Evolutionary conservation across 2,797 vertebrate species (phyloP).

Genomic region (Chelidonichthys spinosus): DNA sequence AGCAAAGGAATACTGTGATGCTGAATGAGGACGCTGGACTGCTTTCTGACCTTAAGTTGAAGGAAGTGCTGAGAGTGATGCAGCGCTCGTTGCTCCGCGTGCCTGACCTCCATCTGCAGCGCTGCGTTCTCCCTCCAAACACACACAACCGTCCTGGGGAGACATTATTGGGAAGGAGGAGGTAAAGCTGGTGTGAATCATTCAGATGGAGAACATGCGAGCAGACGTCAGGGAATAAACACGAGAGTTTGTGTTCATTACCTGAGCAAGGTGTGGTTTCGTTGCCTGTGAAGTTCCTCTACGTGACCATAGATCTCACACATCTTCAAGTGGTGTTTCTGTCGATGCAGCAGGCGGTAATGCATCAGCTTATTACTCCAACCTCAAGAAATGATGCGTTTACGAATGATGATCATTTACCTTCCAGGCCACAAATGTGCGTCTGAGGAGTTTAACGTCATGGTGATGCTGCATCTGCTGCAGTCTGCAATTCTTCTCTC

Average conservation of each 20-base stretch:
- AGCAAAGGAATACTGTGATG: not conserved
- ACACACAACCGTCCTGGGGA: slow-evolving; percentile 77
- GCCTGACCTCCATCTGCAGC: slow-evolving; percentile 52
- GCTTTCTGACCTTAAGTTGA: slow-evolving; percentile 84
- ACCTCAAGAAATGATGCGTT: not conserved
- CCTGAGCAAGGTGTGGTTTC: slow-evolving; percentile 75
- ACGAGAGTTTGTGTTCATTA: slow-evolving; percentile 60
- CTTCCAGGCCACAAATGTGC: slow-evolving; percentile 84
- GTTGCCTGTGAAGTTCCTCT: slow-evolving; percentile 75
- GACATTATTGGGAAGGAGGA: slow-evolving; percentile 7
- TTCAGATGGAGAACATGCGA: not conserved
- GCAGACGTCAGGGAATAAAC: not conserved
- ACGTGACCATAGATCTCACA: slow-evolving; percentile 69
- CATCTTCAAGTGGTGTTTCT: slow-evolving; percentile 81
- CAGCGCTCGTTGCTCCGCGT: slow-evolving; percentile 70
- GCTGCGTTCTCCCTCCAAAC: slow-evolving; percentile 84
- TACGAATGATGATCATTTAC: slow-evolving; percentile 66
- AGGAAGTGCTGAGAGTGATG: slow-evolving; percentile 78
- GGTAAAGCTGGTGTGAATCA: not conserved
- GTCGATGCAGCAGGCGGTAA: slow-evolving; percentile 43
- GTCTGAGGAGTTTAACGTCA: slow-evolving; percentile 72
- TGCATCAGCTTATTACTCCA: not conserved
- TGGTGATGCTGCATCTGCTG: slow-evolving; percentile 73
- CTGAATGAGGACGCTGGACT: not conserved
- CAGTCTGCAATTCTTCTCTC: slow-evolving; percentile 75